phyloP scores from a whole-genome alignment of 2,113 vertebrate genomes.

The Vidua chalybeata region DNA sequence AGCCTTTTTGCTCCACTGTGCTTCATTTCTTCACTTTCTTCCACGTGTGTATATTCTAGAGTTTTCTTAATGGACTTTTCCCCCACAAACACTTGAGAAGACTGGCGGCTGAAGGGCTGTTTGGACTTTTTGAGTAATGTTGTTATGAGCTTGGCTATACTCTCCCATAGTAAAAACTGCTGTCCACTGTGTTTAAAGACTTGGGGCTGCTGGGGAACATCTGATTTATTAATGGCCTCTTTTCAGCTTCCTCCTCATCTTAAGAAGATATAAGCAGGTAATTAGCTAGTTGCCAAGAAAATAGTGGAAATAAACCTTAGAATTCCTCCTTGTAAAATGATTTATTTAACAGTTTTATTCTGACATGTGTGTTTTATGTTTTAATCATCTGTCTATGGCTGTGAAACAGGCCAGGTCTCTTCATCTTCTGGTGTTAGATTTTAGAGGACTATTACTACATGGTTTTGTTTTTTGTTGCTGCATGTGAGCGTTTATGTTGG shows the following conservation, averaged over 20 bases:
- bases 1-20: background rate
- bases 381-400: slow-evolving; percentile 47
- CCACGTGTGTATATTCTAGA: slow-evolving; percentile 43
- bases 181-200: slow-evolving; percentile 51
- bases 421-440: background rate
- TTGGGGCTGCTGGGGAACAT: slow-evolving; percentile 33
- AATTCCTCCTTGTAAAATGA: slow-evolving; percentile 54
- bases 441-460: background rate
- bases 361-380: slow-evolving; percentile 47
- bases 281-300: slow-evolving; percentile 61
- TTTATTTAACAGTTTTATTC: slow-evolving; percentile 61
- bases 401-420: slow-evolving; percentile 15
- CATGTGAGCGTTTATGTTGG: background rate
- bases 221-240: slow-evolving; percentile 59
- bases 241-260: slow-evolving; percentile 63
- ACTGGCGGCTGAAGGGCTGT: slow-evolving; percentile 48
- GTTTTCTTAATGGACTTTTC: slow-evolving; percentile 49
- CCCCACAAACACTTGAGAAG: slow-evolving; percentile 51
- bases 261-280: slow-evolving; percentile 68
- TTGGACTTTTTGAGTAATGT: slow-evolving; percentile 61
- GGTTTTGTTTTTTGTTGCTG: slow-evolving; percentile 17
- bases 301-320: slow-evolving; percentile 52
- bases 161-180: slow-evolving; percentile 33
- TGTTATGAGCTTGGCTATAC: slow-evolving; percentile 57
- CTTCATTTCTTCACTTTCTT: slow-evolving; percentile 34